These are phyloP conservation scores for Chymomyza caudatula DNA, from an alignment of 2,888 invertebrate genomes.

Conservation along the genomic window DNA sequence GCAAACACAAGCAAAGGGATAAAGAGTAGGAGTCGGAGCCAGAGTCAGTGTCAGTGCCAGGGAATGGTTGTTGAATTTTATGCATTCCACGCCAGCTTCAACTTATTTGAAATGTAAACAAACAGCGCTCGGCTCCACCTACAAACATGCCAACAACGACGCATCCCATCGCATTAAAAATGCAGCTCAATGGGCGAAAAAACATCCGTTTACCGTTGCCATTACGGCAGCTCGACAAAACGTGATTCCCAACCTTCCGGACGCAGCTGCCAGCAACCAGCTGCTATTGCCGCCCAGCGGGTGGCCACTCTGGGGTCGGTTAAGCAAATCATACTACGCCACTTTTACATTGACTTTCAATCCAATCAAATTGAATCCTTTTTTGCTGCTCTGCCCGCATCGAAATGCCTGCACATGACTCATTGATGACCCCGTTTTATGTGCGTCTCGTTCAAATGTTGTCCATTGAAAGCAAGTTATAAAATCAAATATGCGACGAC, in stretches of 20 bases:
- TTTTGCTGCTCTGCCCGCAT: slow-evolving; percentile 16
- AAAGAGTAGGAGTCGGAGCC: not conserved
- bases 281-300: slow-evolving; percentile 2
- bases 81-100: slow-evolving; percentile 34
- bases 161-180: slow-evolving; percentile 62
- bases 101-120: slow-evolving; percentile 34
- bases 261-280: not conserved
- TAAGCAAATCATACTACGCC: slow-evolving; percentile 53
- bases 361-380: slow-evolving; percentile 74
- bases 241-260: slow-evolving; percentile 52
- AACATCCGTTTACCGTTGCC: slow-evolving; percentile 52
- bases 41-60: slow-evolving; percentile 19
- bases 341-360: slow-evolving; percentile 51
- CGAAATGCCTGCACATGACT: not conserved
- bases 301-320: no score
- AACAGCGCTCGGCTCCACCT: not conserved
- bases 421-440: slow-evolving; percentile 66
- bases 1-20: slow-evolving; percentile 16
- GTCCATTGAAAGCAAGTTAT: slow-evolving; percentile 59
- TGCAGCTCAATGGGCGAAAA: slow-evolving; percentile 64
- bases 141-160: slow-evolving; percentile 19
- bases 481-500: slow-evolving; percentile 63
- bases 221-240: slow-evolving; percentile 37
- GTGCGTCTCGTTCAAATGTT: slow-evolving; percentile 36
- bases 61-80: slow-evolving; percentile 39